phyloP scores from a whole-genome alignment of 2,113 vertebrate species.

The Nymphicus hollandicus region DNA sequence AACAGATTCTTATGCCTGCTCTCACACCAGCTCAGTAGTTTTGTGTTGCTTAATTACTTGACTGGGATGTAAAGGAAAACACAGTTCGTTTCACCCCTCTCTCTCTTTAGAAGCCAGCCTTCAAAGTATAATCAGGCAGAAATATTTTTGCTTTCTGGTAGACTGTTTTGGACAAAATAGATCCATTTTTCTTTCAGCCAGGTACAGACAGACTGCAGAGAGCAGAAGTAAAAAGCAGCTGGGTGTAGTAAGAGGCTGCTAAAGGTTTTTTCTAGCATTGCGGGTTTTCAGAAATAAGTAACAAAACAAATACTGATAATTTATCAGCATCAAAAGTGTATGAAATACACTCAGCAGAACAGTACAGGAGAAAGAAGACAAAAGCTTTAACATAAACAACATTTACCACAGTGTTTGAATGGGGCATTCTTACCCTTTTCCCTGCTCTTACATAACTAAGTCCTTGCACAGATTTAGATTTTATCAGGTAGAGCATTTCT shows the following conservation, averaged over 20 bases:
- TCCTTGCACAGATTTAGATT: neutral
- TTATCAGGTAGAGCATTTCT: neutral
- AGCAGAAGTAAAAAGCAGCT: neutral
- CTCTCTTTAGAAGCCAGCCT: neutral
- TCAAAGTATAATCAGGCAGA: neutral
- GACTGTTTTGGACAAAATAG: neutral
- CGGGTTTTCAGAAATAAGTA: neutral
- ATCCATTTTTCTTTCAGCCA: neutral
- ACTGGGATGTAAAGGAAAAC: neutral
- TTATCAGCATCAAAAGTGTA: neutral
- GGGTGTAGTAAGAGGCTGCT: neutral
- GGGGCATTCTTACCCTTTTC: neutral
- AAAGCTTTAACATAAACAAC: neutral
- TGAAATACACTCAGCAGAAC: neutral
- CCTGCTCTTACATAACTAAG: neutral
- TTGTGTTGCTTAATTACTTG: neutral
- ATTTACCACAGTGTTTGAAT: neutral
- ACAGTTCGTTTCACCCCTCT: neutral
- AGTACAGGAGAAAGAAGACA: neutral
- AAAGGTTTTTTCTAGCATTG: neutral
- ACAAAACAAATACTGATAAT: neutral
- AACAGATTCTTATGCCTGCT: neutral
- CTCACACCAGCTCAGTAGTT: neutral
- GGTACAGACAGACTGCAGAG: neutral
- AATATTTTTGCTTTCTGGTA: neutral